A percentile compares a stretch with the other conserved stretches of the same genome.
These are phyloP conservation scores for Tetramorium alpestre DNA, from an alignment of 1,140 invertebrate species.

Conservation along the genomic window DNA sequence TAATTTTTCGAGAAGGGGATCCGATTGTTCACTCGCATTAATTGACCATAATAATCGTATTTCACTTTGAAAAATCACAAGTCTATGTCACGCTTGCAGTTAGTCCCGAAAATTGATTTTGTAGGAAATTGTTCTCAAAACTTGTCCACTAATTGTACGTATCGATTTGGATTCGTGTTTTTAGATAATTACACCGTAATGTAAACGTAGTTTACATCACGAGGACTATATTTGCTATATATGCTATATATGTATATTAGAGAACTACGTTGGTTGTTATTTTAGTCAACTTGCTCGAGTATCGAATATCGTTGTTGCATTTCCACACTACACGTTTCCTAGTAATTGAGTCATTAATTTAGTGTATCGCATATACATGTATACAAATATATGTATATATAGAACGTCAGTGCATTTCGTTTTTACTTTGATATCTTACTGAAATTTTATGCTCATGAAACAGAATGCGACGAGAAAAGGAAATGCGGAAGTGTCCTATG, in stretches of 20 bases:
- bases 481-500: background rate
- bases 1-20: conserved; percentile 11
- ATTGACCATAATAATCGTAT: background rate
- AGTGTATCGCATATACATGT: background rate
- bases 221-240: background rate
- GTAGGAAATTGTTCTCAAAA: background rate
- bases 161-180: background rate
- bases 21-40: background rate
- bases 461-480: background rate
- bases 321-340: background rate
- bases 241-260: background rate
- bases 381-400: background rate
- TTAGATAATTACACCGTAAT: background rate
- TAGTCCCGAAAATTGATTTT: conserved; percentile 23
- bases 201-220: background rate
- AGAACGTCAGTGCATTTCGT: background rate
- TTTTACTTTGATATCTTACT: background rate
- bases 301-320: conserved; percentile 5
- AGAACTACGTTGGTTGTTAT: background rate
- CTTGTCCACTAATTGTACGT: background rate
- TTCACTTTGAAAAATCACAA: background rate
- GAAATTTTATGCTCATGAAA: background rate
- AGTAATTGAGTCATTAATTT: conserved; percentile 42
- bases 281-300: background rate
- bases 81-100: background rate